These are phyloP conservation scores for Acanthopleura granulata DNA, from an alignment of 2,888 invertebrate genomes.

Conservation along the genomic window DNA sequence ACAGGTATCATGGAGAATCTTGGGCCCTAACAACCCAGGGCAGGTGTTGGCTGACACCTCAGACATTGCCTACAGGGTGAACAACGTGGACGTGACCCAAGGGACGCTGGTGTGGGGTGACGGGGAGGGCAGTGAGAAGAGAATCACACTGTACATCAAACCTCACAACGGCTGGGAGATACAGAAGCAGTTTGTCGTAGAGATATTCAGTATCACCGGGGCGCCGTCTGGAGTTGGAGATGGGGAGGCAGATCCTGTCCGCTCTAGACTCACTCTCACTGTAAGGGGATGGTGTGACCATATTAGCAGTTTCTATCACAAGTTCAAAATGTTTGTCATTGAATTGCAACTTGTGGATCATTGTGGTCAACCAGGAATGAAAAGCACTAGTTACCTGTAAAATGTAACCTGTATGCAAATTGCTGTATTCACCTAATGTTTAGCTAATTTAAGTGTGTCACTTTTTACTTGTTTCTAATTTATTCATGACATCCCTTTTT, in stretches of 20 bases:
- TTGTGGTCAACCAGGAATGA: too few species aligned
- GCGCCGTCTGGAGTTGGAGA: slow-evolving; percentile 45
- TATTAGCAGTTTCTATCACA: too few species aligned
- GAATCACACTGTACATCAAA: slow-evolving; percentile 56
- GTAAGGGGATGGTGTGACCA: too few species aligned
- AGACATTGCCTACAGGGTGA: slow-evolving; percentile 49
- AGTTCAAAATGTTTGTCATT: too few species aligned
- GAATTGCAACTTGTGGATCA: too few species aligned
- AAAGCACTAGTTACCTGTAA: too few species aligned
- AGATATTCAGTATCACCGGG: slow-evolving; percentile 54
- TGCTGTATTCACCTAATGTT: too few species aligned
- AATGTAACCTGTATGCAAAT: too few species aligned
- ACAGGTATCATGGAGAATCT: slow-evolving; percentile 62
- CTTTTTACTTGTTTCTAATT: too few species aligned
- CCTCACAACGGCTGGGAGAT: slow-evolving; percentile 64
- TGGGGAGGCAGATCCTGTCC: slow-evolving; percentile 57
- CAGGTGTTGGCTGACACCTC: slow-evolving; percentile 51
- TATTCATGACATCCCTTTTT: too few species aligned
- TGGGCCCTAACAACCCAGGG: slow-evolving; percentile 64
- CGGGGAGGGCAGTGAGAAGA: slow-evolving; percentile 54
- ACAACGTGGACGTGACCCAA: slow-evolving; percentile 50
- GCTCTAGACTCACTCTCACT: slow-evolving; percentile 49
- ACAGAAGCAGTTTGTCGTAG: slow-evolving; percentile 56
- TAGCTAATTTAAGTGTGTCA: too few species aligned
- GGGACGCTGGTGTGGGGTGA: slow-evolving; percentile 58